Evolutionary conservation across 1,140 invertebrate species (phyloP), one percentile per base, ranked within the genome.

Genomic region (Mya arenaria): DNA sequence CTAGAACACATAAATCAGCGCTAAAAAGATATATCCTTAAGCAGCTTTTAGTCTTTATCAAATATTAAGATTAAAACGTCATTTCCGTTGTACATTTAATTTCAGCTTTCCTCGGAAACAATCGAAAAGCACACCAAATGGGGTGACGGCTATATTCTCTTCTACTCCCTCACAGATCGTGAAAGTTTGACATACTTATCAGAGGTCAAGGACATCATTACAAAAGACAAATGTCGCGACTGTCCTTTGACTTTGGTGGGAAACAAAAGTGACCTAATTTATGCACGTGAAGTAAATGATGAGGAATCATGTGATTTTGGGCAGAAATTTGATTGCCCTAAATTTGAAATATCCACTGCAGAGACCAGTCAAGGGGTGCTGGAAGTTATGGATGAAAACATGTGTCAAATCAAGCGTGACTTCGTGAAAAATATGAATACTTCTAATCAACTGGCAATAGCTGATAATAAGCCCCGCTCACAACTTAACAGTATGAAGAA

Each of bases 401-500:
- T 90, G 52, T 86, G 88, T 52, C 87, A 89, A 60, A 55, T 89
- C 28, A 89, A 89, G 72, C 36, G 88, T 15, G 85, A 90, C 52
- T 86, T 86, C 84, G 85, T 90, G 13, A 90, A 90, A 81, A 80
- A 36, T 55, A 58, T 86, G 15, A 86, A 82, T 23, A 32, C 82
- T 30, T 63, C 58, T 0, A 66, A 71, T 28, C n/a, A n/a, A n/a
- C 39, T 82, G 36, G 34, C 81, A 3, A 36, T 44, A 39, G 58
- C 25, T 28, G 74, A 56, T 41, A 74, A 87, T 48, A 88, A 90
- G 74, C 85, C 89, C 5, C 79, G 79, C 56, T 90, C 89, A 15
- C 85, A 89, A 72, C 80, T 90, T 4, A 88, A 87, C 75, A 89
- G 87, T 63, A 89, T 90, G 86, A 89, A 89, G 82, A 89, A 88